Evolutionary conservation across 2,113 vertebrate genomes (phyloP).

Genomic region (Ceyx margarethae): DNA sequence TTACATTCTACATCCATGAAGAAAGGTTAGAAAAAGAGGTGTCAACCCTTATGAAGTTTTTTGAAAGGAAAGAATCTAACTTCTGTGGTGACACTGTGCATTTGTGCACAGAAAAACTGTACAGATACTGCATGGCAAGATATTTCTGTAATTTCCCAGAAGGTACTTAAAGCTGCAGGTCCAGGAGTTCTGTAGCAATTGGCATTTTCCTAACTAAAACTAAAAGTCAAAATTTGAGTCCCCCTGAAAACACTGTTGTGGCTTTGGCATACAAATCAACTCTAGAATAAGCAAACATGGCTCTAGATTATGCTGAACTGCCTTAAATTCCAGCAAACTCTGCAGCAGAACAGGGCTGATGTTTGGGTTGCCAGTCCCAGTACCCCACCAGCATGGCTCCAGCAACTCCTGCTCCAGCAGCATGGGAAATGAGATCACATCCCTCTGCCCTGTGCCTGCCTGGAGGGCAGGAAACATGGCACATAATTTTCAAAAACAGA

Average conservation of each 20-base stretch:
- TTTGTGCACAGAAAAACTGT: background rate
- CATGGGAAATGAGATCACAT: too few species aligned
- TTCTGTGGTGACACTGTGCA: background rate
- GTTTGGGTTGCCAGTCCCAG: too few species aligned
- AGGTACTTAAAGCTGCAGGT: background rate
- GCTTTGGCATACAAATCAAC: too few species aligned
- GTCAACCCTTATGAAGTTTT: background rate
- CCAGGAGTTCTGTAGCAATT: background rate
- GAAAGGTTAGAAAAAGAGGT: background rate
- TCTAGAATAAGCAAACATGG: too few species aligned
- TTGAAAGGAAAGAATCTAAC: background rate
- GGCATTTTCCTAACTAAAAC: background rate
- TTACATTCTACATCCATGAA: background rate
- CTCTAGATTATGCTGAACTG: too few species aligned
- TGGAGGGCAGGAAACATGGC: background rate
- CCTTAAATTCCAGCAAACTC: too few species aligned
- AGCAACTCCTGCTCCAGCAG: too few species aligned
- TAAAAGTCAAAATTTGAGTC: too few species aligned
- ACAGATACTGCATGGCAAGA: background rate
- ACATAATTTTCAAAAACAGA: background rate
- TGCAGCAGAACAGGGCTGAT: too few species aligned
- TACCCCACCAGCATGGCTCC: too few species aligned
- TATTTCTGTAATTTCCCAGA: background rate
- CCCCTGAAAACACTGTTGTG: too few species aligned
- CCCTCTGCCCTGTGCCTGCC: too few species aligned